phyloP scores from a whole-genome alignment of 2,888 invertebrate species.

The Cheilosia impressa region DNA sequence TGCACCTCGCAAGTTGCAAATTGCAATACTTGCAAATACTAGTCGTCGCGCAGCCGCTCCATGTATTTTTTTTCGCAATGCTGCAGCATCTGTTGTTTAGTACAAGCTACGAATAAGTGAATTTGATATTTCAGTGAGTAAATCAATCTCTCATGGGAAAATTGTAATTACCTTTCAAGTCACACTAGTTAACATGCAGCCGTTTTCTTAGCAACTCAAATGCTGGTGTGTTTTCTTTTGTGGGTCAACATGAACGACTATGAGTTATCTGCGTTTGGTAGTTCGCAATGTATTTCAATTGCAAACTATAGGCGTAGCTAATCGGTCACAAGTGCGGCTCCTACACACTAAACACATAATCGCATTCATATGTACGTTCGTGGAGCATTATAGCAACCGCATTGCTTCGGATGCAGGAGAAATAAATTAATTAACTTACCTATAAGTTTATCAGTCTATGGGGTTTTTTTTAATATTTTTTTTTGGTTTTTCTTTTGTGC shows the following conservation, averaged over 20 bases:
- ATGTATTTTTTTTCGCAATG: conserved; percentile 8
- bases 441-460: conserved; percentile 38
- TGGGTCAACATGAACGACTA: conserved; percentile 25
- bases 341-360: background rate
- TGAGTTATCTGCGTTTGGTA: conserved; percentile 5
- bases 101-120: conserved; percentile 30
- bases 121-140: conserved; percentile 44
- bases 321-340: conserved; percentile 24
- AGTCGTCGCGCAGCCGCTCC: conserved; percentile 14
- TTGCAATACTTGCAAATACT: conserved; percentile 2
- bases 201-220: conserved; percentile 23
- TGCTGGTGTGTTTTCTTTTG: conserved; percentile 23
- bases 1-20: conserved; percentile 43
- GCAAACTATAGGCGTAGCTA: conserved; percentile 37
- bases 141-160: conserved; percentile 67
- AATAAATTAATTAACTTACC: conserved; percentile 42
- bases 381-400: conserved; percentile 6
- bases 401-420: conserved; percentile 21
- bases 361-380: background rate
- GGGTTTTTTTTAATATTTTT: conserved; percentile 13
- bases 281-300: conserved; percentile 2
- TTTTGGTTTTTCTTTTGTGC: conserved; percentile 11
- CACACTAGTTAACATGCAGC: conserved; percentile 18
- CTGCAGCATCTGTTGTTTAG: conserved; percentile 39
- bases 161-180: conserved; percentile 23